Evolutionary conservation across 2,113 vertebrate genomes (phyloP), one percentile per base, ranked within the genome.

Genomic region (Ariopsis seemanni): DNA sequence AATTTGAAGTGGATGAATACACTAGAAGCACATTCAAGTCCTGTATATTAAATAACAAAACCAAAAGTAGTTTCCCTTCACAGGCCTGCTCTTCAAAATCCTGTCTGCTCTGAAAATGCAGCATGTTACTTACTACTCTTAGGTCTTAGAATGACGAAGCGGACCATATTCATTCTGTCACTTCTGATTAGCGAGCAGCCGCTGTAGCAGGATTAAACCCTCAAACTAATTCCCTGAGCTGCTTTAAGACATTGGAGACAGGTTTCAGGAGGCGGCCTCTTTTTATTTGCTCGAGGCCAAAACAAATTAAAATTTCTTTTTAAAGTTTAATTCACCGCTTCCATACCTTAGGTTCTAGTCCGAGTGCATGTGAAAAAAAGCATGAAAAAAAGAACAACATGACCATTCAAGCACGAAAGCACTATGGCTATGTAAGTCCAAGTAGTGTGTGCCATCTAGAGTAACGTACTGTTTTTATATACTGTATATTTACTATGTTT

Each of bases 221-320:
- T 71, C 63, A 22, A 52, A 75, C 83, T 91, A 91, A 92, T 90
- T 53, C 89, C 42, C 88, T 90, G 50, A 92, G 87, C 89, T 88
- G 89, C 87, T 55, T 22, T 87, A 88, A 85, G 62, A 86, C 69
- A 74, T 34, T 81, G 75, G 42, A 88, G 62, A 74, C 62, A 12
- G 22, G 81, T 8, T 63, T 50, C 25, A 34, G 20, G 65, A 63
- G 82, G 69, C 82, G 53, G 71, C 10, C 17, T 34, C 48, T 52
- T 63, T 52, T n/a, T n/a, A 83, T 48, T 83, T 10, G 20, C 20
- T 65, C 7, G 1, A 53, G 30, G 25, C 11, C 22, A 25, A 50
- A 63, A 63, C 10, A 82, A 10, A 82, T 11, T 0, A 48, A 22
- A 12, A 82, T 18, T 63, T 52, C 34, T 42, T 34, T 30, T 60